These are phyloP conservation scores for Epinotia brunnichana DNA, from an alignment of 2,888 invertebrate genomes.

Conservation along the genomic window DNA sequence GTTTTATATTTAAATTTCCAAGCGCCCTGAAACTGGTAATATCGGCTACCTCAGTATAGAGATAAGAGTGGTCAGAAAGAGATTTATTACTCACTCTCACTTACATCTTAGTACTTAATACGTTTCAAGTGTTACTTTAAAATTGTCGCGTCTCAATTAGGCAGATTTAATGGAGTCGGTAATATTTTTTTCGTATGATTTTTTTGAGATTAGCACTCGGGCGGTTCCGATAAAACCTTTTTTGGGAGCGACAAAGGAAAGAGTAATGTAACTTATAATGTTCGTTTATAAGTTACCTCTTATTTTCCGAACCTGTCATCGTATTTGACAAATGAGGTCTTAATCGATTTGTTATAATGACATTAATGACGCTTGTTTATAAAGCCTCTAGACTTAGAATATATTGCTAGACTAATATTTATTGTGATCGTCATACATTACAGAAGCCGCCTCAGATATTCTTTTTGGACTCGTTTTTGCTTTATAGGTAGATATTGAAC, in stretches of 20 bases:
- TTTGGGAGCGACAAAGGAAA: constrained; percentile 32
- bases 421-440: not conserved
- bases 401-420: not conserved
- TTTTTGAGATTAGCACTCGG: constrained; percentile 42
- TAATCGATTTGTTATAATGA: constrained; percentile 11
- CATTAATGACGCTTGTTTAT: constrained; percentile 5
- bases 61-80: constrained; percentile 75
- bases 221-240: constrained; percentile 17
- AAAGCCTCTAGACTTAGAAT: not conserved
- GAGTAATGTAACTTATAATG: constrained; percentile 15
- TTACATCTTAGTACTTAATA: constrained; percentile 65
- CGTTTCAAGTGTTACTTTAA: constrained; percentile 64
- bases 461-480: constrained; percentile 23
- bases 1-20: constrained; percentile 77
- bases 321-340: not conserved
- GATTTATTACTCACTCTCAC: constrained; percentile 78
- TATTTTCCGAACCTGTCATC: not conserved
- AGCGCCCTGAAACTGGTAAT: constrained; percentile 68
- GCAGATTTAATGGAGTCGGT: constrained; percentile 62
- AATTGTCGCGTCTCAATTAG: constrained; percentile 74
- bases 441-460: constrained; percentile 7
- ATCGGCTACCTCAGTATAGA: constrained; percentile 73
- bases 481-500: constrained; percentile 23
- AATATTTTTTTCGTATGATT: constrained; percentile 54
- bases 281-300: constrained; percentile 14